Conservation (phyloP, 1,140 invertebrate species). For the Drosophila setifemur region DNA sequence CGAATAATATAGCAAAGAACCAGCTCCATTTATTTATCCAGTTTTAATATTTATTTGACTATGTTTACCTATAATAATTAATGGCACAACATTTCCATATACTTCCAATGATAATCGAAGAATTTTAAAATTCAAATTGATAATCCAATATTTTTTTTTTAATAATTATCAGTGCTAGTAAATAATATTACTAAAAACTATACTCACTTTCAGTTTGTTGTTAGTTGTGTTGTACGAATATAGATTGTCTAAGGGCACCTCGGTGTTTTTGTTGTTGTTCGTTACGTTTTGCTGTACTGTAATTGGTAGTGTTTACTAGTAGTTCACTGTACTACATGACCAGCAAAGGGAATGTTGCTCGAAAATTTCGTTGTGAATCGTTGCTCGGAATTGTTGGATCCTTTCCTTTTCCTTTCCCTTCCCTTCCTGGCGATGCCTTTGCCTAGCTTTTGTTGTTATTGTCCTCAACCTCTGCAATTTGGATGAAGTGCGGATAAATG, state of each 20-base stretch:
- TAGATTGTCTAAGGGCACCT: slow-evolving; percentile 68
- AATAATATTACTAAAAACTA: too few species aligned
- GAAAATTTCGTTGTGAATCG: slow-evolving; percentile 36
- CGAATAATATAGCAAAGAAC: too few species aligned
- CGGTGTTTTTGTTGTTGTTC: slow-evolving; percentile 43
- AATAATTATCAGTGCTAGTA: too few species aligned
- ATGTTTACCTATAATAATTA: too few species aligned
- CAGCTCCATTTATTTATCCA: too few species aligned
- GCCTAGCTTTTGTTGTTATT: background rate
- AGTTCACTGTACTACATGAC: slow-evolving; percentile 34
- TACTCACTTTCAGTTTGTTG: slow-evolving; percentile 52
- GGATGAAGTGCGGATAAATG: slow-evolving; percentile 37
- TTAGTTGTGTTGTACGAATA: slow-evolving; percentile 28
- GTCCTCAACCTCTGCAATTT: slow-evolving; percentile 21
- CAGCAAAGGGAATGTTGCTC: slow-evolving; percentile 7
- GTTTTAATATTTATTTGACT: too few species aligned
- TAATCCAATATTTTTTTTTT: too few species aligned
- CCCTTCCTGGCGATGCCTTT: background rate
- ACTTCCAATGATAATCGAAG: too few species aligned
- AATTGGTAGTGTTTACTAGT: background rate
- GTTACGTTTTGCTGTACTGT: slow-evolving; percentile 17
- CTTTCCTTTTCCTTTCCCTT: background rate
- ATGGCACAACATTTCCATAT: too few species aligned
- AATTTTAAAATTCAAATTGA: background rate
- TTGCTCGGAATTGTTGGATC: slow-evolving; percentile 13